Percentiles rank a stretch among this genome's conserved stretches.
phyloP scores from a whole-genome alignment of 2,113 vertebrate species.

The Actinemys pallida region DNA sequence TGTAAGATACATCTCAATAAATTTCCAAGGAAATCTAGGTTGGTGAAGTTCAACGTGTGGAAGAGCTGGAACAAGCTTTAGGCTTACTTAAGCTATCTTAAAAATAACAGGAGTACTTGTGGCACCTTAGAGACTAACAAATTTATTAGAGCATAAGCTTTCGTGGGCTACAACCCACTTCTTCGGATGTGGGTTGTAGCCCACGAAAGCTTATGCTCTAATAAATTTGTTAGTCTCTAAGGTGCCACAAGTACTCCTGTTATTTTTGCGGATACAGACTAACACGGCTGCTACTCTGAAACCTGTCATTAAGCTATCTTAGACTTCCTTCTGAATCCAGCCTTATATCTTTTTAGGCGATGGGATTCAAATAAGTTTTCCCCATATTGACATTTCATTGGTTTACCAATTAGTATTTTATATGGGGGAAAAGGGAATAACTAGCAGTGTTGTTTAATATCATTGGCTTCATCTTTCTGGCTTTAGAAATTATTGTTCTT shows the following conservation, averaged over 20 bases:
- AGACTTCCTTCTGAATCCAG: constrained; percentile 20
- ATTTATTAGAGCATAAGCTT: too few species aligned
- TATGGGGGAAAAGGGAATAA: constrained; percentile 55
- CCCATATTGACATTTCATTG: constrained; percentile 25
- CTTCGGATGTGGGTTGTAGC: too few species aligned
- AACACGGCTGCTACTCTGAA: too few species aligned
- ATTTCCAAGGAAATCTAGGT: constrained; percentile 27
- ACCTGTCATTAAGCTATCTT: constrained; percentile 29
- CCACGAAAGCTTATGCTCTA: too few species aligned
- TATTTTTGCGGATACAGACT: too few species aligned
- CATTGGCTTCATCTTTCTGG: constrained; percentile 48
- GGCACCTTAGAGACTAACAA: too few species aligned
- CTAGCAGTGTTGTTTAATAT: constrained; percentile 60
- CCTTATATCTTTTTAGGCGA: constrained; percentile 41
- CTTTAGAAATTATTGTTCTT: constrained; percentile 70
- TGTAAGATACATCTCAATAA: constrained; percentile 63
- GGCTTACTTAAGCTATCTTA: constrained; percentile 27
- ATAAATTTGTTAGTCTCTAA: too few species aligned
- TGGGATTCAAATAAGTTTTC: constrained; percentile 66
- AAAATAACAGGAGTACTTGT: too few species aligned
- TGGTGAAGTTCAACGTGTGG: constrained; percentile 54
- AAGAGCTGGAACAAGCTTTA: constrained; percentile 40
- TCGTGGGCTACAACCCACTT: too few species aligned
- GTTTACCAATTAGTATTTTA: constrained; percentile 60
- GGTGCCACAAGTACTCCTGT: too few species aligned